phyloP scores from a whole-genome alignment of 2,888 invertebrate species.

The Gerris lacustris region DNA sequence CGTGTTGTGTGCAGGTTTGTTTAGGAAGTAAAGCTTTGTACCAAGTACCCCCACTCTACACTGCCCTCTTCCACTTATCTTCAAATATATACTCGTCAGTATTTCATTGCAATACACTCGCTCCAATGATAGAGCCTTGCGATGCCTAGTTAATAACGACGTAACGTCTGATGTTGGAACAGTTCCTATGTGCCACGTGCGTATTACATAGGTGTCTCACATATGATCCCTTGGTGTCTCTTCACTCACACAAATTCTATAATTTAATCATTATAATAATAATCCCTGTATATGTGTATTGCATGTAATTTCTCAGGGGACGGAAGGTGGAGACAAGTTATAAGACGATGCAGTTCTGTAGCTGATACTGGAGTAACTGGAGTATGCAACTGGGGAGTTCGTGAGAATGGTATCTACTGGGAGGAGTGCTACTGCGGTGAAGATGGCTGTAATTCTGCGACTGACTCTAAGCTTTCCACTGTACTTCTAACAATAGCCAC shows the following conservation, averaged over 20 bases:
- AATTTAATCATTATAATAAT: neutral
- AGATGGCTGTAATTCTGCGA: slow-evolving; percentile 65
- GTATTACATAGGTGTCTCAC: too few species aligned
- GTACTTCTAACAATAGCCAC: neutral
- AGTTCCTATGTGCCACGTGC: too few species aligned
- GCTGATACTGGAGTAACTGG: slow-evolving; percentile 85
- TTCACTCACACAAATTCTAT: neutral
- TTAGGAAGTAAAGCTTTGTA: too few species aligned
- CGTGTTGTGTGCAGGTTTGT: too few species aligned
- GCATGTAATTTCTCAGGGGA: slow-evolving; percentile 56
- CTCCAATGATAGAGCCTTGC: too few species aligned
- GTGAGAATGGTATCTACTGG: slow-evolving; percentile 89
- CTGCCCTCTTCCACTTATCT: too few species aligned
- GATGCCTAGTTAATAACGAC: too few species aligned
- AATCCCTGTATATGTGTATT: slow-evolving; percentile 28
- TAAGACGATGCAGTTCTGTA: slow-evolving; percentile 77
- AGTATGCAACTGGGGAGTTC: slow-evolving; percentile 92
- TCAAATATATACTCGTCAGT: too few species aligned
- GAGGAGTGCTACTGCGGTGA: slow-evolving; percentile 91
- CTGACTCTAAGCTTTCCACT: neutral
- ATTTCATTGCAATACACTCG: too few species aligned
- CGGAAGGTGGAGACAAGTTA: slow-evolving; percentile 84
- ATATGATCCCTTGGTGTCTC: too few species aligned
- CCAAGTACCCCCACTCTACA: too few species aligned
- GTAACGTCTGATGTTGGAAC: too few species aligned